Percentiles rank a stretch among this genome's conserved stretches.
phyloP scores from a whole-genome alignment of 2,888 invertebrate genomes.

The Gnatocerus cornutus region DNA sequence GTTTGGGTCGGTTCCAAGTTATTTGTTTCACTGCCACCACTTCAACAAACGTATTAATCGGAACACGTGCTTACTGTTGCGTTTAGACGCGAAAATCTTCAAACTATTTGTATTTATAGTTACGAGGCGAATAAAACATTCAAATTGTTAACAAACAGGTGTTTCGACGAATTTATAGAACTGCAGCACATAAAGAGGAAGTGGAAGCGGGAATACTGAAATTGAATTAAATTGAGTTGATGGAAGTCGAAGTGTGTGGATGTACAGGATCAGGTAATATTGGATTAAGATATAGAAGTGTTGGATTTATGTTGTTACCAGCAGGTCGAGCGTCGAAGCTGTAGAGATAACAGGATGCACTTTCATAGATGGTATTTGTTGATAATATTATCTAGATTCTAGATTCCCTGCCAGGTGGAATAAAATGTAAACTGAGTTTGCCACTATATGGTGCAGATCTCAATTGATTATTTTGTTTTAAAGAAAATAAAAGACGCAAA shows the following conservation, averaged over 20 bases:
- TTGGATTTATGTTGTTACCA: background rate
- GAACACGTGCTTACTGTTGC: conserved; percentile 5
- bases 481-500: too few relatives aligned
- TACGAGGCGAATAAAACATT: conserved; percentile 18
- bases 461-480: too few relatives aligned
- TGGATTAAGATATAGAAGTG: background rate
- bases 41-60: conserved; percentile 8
- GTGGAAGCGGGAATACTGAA: background rate
- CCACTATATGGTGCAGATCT: too few relatives aligned
- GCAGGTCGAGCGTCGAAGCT: background rate
- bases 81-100: conserved; percentile 1
- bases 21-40: conserved; percentile 17
- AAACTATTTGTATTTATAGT: conserved; percentile 16
- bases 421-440: too few relatives aligned
- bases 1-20: conserved; percentile 34
- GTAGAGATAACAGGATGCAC: background rate
- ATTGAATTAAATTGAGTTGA: background rate
- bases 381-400: background rate
- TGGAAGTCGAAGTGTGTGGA: background rate
- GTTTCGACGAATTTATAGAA: conserved; percentile 10
- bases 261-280: background rate
- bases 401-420: too few relatives aligned
- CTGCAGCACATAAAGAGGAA: conserved; percentile 8
- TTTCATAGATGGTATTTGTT: background rate
- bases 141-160: conserved; percentile 16